Percentiles rank a stretch among this genome's conserved stretches.
These are phyloP conservation scores for Ciconia nigra DNA, from an alignment of 2,797 vertebrate species.

Conservation along the genomic window DNA sequence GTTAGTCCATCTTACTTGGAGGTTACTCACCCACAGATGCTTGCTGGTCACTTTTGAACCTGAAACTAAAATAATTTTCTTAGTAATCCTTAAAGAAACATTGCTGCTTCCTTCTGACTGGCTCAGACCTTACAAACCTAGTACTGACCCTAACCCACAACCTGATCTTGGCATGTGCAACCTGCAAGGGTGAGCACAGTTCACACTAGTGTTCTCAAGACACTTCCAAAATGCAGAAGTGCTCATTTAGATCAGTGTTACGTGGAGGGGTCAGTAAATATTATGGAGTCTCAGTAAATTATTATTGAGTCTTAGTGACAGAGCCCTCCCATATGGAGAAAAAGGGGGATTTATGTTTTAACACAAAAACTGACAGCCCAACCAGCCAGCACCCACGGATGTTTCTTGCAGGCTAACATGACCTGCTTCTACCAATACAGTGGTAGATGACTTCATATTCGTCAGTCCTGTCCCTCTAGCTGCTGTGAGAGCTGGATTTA, in stretches of 20 bases:
- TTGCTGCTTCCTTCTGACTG: neutral
- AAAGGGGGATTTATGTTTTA: neutral
- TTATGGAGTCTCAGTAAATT: neutral
- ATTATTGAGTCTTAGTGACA: neutral
- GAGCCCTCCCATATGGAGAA: neutral
- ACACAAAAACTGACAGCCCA: neutral
- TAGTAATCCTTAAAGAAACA: neutral
- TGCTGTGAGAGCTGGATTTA: neutral
- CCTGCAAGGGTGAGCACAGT: neutral
- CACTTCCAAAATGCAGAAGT: neutral
- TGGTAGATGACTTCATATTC: neutral
- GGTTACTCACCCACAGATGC: neutral
- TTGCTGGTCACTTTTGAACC: neutral
- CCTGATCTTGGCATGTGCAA: neutral
- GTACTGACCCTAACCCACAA: neutral
- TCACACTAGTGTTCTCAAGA: neutral
- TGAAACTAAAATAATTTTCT: neutral
- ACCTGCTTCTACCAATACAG: neutral
- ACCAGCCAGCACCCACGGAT: neutral
- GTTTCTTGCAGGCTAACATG: neutral
- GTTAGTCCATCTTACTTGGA: neutral
- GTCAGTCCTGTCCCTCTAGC: neutral
- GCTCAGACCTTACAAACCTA: neutral
- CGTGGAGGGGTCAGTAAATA: neutral
- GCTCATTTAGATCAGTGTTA: neutral